Base-by-base conservation (phyloP, 2,113 vertebrate species). In the Vulpes vulpes region DNA sequence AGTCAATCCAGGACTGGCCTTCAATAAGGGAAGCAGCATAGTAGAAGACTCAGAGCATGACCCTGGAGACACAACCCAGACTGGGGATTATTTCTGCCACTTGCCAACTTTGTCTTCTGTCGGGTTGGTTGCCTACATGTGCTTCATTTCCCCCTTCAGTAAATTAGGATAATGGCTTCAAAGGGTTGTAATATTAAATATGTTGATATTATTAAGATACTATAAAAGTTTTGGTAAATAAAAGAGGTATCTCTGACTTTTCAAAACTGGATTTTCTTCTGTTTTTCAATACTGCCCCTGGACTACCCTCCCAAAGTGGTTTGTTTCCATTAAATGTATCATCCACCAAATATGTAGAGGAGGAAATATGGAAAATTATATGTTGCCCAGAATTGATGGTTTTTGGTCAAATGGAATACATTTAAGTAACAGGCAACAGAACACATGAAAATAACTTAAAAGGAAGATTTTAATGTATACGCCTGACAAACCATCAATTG, bases 371-470 rank as follows among this genome's bases (percentile, higher is more conserved):
- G 43, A 73, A 80, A 85, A 67, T 4, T 17, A 49, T 20, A 17
- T 11, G 64, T 49, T 60, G 12, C 3, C 32, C 5, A 59, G n/a
- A 89, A 0, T 51, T 53, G 5, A 16, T 60, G 25, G 62, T 11
- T 25, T 59, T 84, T 87, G 53, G 35, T 85, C 8, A 94, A 91
- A 83, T 60, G 8, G 20, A 49, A 25, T 5, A 80, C 12, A 49
- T n/a, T 43, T 76, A 53, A 89, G 3, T 71, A 92, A 76, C 3
- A 88, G 25, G 69, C 64, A 62, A 20, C 22, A 43, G 51, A 38
- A 94, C 15, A 94, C 14, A 95, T 22, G n/a, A 91, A 95, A 82
- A 78, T 59, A 57, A 90, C 67, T 55, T 80, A 65, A 90, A 69
- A 30, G 17, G 12, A 87, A 89, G 10, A 53, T 80, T 95, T 85